phyloP scores from a whole-genome alignment of 2,797 vertebrate genomes.

The Phylloscopus collybita region DNA sequence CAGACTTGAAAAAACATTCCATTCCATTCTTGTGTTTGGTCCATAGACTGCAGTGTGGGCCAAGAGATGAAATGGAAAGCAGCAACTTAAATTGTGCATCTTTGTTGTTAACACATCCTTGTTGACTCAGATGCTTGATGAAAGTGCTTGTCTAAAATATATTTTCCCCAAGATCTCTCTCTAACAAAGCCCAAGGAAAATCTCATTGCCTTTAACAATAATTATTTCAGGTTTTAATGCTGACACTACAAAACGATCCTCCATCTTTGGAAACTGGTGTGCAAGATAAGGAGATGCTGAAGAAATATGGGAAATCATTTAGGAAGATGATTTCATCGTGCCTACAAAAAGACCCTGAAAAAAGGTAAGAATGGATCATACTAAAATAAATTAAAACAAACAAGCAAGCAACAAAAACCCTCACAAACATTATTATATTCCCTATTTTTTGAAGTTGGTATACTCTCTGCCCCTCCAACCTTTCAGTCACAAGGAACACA shows the following conservation, averaged over 20 bases:
- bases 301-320: slow-evolving; percentile 97
- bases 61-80: neutral
- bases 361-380: slow-evolving; percentile 82
- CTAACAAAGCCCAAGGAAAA: neutral
- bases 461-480: neutral
- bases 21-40: neutral
- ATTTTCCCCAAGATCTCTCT: neutral
- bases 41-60: neutral
- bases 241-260: slow-evolving; percentile 94
- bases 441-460: neutral
- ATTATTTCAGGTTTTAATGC: slow-evolving; percentile 90
- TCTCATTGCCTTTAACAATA: slow-evolving; percentile 18
- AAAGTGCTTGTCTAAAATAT: neutral
- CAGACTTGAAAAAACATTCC: neutral
- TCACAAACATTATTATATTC: neutral
- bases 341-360: slow-evolving; percentile 98
- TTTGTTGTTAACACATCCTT: neutral
- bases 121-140: neutral
- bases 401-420: neutral
- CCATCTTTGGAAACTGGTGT: slow-evolving; percentile 96
- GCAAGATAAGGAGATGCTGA: slow-evolving; percentile 96
- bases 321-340: slow-evolving; percentile 97
- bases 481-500: neutral
- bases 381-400: neutral
- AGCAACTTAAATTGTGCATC: neutral